These are phyloP conservation scores for Umimayanthus chanpuru DNA, from an alignment of 92 coral and sea anemone genomes.

Conservation along the genomic window DNA sequence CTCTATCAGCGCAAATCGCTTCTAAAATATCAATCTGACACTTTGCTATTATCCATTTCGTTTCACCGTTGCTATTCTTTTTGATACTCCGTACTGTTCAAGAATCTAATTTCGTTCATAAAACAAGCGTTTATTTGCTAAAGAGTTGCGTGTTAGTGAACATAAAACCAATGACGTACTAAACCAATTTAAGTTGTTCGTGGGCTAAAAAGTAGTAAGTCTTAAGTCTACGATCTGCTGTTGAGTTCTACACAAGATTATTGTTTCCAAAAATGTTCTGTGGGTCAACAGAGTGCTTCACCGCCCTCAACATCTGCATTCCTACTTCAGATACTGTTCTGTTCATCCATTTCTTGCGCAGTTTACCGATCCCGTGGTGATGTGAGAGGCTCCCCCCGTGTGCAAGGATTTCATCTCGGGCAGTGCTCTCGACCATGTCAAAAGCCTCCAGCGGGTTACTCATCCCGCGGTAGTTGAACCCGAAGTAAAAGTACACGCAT, in stretches of 20 bases:
- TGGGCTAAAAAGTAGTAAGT: neutral
- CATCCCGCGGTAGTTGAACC: conserved; percentile 86
- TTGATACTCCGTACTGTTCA: neutral
- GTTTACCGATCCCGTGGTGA: conserved; percentile 95
- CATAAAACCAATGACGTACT: neutral
- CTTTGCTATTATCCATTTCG: neutral
- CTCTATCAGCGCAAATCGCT: neutral
- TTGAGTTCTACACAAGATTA: conserved; percentile 49
- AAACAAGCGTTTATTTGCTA: neutral
- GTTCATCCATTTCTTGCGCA: conserved; percentile 93
- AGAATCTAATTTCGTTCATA: neutral
- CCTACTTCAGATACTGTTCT: conserved; percentile 92
- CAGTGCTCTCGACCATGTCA: conserved; percentile 81
- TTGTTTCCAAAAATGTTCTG: conserved; percentile 93
- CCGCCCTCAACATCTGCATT: conserved; percentile 78
- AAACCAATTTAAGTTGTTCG: neutral
- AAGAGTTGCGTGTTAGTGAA: neutral
- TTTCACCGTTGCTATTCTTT: neutral
- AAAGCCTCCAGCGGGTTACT: conserved; percentile 76
- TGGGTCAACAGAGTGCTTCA: conserved; percentile 89
- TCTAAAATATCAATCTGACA: too few species aligned
- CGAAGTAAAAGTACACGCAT: conserved; percentile 97
- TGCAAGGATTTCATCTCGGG: conserved; percentile 93
- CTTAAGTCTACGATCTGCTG: too few species aligned
- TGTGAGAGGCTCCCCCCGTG: conserved; percentile 97